Base-by-base conservation (phyloP, 2,113 vertebrate genomes). In the Porphyrio hochstetteri region DNA sequence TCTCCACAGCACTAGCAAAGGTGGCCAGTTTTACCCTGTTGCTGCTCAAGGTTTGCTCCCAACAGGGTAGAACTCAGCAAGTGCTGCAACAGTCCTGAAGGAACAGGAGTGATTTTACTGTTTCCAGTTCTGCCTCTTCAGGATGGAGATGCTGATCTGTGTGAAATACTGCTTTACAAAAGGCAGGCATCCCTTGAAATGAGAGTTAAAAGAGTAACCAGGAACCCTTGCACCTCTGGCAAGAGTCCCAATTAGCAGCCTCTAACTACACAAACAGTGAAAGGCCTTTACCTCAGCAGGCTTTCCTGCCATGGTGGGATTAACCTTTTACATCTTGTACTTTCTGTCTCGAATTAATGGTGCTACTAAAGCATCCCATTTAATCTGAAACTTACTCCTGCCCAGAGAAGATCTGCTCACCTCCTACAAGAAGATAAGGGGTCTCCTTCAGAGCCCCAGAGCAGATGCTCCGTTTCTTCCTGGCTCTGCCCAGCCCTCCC, bases 341-440 rank as follows among this genome's bases (percentile, higher is more conserved):
- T 60, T 74, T 53, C 40, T 84, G 23, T 35, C n/a, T 65, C 7
- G 64, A 63, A 38, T 52, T 18, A 59, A 21, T 5, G 36, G 33
- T 59, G 70, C 24, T 46, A 7, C 57, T 27, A 2, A 71, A 71
- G 36, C 29, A n/a, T 35, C 28, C 6, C 13, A 3, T 27, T 55
- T 59, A 31, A 35, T 19, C 29, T 31, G 52, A 31, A 65, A 10
- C 18, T 12, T n/a, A 38, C 36, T 48, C 25, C 38, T 17, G 3
- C 1, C 79, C 17, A 14, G 27, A 19, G 24, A 13, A 13, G 71
- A 82, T 13, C 27, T 57, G 19, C 56, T 77, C 13, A 6, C 33
- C 57, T 44, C 1, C 0, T 42, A 12, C 3, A 3, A 20, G 77
- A 24, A n/a, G n/a, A n/a, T n/a, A n/a, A n/a, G n/a, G n/a, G n/a